phyloP scores from a whole-genome alignment of 2,797 vertebrate genomes.

The Melanogrammus aeglefinus region DNA sequence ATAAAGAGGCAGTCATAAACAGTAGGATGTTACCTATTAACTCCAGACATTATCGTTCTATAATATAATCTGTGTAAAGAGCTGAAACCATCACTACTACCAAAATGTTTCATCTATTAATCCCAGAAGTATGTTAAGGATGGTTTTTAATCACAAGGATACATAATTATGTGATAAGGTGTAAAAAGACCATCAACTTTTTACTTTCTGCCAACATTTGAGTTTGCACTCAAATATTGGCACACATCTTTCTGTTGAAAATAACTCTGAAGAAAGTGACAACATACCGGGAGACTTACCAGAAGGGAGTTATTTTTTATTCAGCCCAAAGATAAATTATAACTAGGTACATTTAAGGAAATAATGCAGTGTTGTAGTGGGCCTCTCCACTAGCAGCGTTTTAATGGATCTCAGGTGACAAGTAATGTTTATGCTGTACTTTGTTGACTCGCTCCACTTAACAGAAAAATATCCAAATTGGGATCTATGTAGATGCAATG shows the following conservation, averaged over 20 bases:
- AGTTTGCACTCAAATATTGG: neutral
- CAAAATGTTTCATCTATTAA: too few relatives aligned
- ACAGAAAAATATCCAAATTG: neutral
- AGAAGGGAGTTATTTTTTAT: neutral
- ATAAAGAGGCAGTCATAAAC: conserved; percentile 8
- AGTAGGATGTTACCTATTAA: neutral
- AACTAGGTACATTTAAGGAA: neutral
- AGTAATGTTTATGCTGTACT: neutral
- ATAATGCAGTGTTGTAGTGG: neutral
- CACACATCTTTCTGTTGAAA: neutral
- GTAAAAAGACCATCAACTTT: neutral
- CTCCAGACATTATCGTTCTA: too few relatives aligned
- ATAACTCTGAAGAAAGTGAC: neutral
- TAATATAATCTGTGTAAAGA: too few relatives aligned
- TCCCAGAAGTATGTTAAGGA: too few relatives aligned
- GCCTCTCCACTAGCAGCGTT: neutral
- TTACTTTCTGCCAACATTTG: neutral
- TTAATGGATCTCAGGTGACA: neutral
- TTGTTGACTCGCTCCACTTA: neutral
- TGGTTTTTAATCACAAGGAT: too few relatives aligned
- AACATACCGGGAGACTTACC: neutral
- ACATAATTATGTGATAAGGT: too few relatives aligned
- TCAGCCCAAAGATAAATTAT: neutral
- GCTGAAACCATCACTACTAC: too few relatives aligned
- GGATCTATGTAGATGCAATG: neutral